Percentiles rank a stretch among this genome's conserved stretches.
These are phyloP conservation scores for Belonocnema kinseyi DNA, from an alignment of 1,140 invertebrate genomes.

Conservation along the genomic window DNA sequence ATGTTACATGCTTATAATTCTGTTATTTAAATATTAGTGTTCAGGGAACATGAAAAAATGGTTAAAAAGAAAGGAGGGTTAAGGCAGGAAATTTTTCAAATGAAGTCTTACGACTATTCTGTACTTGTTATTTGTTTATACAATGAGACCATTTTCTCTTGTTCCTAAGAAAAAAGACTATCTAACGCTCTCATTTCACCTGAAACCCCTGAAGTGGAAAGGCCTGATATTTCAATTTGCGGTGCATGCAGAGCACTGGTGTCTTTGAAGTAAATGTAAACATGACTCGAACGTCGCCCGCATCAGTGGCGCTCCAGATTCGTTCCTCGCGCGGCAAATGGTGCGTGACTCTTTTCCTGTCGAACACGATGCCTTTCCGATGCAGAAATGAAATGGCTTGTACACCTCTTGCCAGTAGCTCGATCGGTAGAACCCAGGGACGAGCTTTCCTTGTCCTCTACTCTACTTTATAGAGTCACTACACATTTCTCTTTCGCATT, in stretches of 20 bases:
- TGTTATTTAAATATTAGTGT: no score
- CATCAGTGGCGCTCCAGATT: conserved; percentile 23
- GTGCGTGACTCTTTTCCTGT: conserved; percentile 30
- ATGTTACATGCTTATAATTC: no score
- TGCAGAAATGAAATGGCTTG: conserved; percentile 16
- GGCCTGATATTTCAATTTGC: conserved; percentile 26
- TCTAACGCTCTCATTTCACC: neutral
- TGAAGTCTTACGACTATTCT: no score
- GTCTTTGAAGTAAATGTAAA: conserved; percentile 27
- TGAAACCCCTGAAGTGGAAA: neutral
- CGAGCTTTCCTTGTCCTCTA: neutral
- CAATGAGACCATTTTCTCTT: no score
- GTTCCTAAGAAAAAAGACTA: no score
- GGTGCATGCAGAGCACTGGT: conserved; percentile 23
- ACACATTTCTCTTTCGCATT: neutral
- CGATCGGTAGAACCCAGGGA: neutral
- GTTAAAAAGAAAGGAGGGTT: no score
- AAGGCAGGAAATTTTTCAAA: no score
- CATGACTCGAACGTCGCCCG: conserved; percentile 27
- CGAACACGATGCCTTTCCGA: neutral
- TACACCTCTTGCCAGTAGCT: neutral
- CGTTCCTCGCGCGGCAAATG: conserved; percentile 12
- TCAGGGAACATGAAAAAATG: no score
- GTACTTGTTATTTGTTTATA: no score
- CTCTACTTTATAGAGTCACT: neutral